Evolutionary conservation across 2,888 invertebrate genomes (phyloP), one percentile per base, ranked within the genome.

Genomic region (Bombylius major): DNA sequence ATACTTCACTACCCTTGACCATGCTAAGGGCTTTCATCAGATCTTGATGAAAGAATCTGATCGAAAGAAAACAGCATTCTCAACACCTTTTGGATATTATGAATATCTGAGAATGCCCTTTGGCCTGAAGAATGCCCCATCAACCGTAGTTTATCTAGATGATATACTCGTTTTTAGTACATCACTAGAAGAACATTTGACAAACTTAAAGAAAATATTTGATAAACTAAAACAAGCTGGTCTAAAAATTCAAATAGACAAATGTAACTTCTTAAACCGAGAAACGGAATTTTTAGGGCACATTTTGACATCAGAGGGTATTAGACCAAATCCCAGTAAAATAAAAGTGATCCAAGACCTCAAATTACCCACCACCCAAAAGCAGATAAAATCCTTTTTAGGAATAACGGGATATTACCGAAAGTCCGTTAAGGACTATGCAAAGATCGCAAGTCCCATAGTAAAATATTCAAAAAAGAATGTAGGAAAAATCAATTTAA

Each of bases 311-410:
- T 33, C 59, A 11, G 63, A 64, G 1, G 62, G 60, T 11, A 58
- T 62, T 14, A 58, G 59, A 56, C 64, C 65, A 31, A 59, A 65
- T 49, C 61, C 62, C 33, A 52, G 72, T 86, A 86, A 64, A 85
- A 76, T 63, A 23, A 31, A 53, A 46, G 31, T 6, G 31, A 53
- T 47, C 6, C 32, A 36, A 33, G 8, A 85, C 82, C 78, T 89
- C n/a, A 52, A 52, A 46, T 46, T 52, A 14, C 52, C 52, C 5
- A 46, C 52, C 13, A 46, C 32, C 3, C 45, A 45, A 33, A 52
- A 52, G 34, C 52, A 52, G 14, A 52, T 52, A 46, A 52, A 52
- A 34, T 46, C 46, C 7, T 52, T 52, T 46, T 33, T 52, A 34
- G 52, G 46, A n/a, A 46, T 46, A 33, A 52, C 52, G 3, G 47